Conservation (phyloP, 2,888 invertebrate species). For the Linyphia triangularis region DNA sequence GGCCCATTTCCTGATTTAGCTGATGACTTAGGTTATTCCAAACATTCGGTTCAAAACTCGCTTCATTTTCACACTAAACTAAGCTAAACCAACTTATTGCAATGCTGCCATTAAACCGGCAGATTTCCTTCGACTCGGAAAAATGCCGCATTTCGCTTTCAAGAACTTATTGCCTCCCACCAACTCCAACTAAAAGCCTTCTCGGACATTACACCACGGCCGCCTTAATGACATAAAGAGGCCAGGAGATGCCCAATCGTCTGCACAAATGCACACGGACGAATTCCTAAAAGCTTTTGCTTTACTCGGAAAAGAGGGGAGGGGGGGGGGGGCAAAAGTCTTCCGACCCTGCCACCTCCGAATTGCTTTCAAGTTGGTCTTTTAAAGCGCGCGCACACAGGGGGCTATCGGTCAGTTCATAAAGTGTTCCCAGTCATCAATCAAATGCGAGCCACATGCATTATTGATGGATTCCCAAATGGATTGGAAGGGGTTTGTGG, state of each 20-base stretch:
- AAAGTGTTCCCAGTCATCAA: slow-evolving; percentile 28
- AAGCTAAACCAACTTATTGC: no score
- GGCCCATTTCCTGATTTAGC: no score
- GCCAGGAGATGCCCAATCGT: slow-evolving; percentile 4
- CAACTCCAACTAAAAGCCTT: slow-evolving; percentile 21
- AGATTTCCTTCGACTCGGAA: no score
- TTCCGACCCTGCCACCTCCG: no score
- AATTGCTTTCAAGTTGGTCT: no score
- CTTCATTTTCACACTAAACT: no score
- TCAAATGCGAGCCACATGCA: slow-evolving; percentile 36
- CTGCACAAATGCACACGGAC: background rate
- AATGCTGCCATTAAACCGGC: no score
- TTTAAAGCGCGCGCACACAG: background rate
- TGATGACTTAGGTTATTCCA: no score
- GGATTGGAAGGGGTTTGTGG: slow-evolving; percentile 4
- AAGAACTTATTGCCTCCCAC: background rate
- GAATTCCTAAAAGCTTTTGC: background rate
- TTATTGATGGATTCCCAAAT: slow-evolving; percentile 50
- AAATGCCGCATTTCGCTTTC: no score
- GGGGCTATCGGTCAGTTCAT: slow-evolving; percentile 48
- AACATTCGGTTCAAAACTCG: no score
- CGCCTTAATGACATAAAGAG: slow-evolving; percentile 12
- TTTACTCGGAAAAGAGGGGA: background rate
- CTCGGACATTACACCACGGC: background rate
- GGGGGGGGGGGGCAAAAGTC: background rate